These are phyloP conservation scores for Eupithecia inturbata DNA, from an alignment of 2,888 invertebrate genomes.

Conservation along the genomic window DNA sequence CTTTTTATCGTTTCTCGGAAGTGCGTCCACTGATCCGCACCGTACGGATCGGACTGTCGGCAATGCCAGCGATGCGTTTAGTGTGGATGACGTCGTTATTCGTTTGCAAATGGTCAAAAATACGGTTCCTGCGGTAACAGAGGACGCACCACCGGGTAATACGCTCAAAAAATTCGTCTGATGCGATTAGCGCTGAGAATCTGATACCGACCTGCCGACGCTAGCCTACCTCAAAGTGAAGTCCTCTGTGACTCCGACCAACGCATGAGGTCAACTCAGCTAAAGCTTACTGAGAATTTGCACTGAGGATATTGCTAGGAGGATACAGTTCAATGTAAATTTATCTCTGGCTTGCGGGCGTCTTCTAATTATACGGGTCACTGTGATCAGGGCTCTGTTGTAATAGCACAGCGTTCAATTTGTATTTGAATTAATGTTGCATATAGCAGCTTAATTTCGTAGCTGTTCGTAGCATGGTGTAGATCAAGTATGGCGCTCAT, in stretches of 20 bases:
- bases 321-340: constrained; percentile 29
- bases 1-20: no score
- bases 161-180: no score
- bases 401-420: background rate
- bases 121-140: no score
- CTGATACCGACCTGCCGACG: no score
- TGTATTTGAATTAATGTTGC: background rate
- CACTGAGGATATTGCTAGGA: constrained; percentile 35
- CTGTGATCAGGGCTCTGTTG: background rate
- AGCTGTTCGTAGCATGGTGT: background rate
- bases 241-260: constrained; percentile 17
- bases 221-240: background rate
- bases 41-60: no score
- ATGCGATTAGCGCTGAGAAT: no score
- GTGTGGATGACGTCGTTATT: no score
- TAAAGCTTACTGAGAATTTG: constrained; percentile 36
- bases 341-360: constrained; percentile 14
- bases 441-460: background rate
- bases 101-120: no score
- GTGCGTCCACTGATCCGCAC: no score
- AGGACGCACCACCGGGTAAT: no score
- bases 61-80: no score
- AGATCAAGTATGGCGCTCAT: background rate
- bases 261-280: constrained; percentile 30
- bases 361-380: constrained; percentile 8